These are phyloP conservation scores for Chloroceryle aenea DNA, from an alignment of 2,113 vertebrate genomes.

Conservation along the genomic window DNA sequence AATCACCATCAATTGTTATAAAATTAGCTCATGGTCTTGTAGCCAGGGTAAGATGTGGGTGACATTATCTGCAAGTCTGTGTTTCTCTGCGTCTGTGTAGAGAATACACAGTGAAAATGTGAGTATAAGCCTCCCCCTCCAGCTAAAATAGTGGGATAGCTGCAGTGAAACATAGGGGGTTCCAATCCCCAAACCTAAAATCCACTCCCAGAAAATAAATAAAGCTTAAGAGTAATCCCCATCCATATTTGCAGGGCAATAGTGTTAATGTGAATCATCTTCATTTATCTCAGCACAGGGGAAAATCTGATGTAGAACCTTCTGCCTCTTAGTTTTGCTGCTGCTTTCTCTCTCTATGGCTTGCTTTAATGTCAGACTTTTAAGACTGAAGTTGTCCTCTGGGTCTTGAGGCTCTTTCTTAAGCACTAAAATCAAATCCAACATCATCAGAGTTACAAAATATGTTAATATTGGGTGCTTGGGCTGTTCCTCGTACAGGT, in stretches of 20 bases:
- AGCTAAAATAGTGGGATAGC: neutral
- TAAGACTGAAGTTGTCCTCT: neutral
- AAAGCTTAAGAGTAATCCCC: neutral
- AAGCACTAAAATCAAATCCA: neutral
- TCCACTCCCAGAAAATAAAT: neutral
- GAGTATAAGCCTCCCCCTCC: neutral
- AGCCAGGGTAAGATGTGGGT: neutral
- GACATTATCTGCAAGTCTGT: neutral
- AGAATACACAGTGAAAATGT: neutral
- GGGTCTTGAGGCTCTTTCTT: neutral
- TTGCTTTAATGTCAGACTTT: neutral
- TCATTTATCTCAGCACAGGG: neutral
- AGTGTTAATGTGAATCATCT: neutral
- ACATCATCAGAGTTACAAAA: neutral
- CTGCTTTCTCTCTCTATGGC: neutral
- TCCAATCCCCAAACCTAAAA: neutral
- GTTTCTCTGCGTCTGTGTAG: neutral
- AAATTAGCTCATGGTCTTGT: conserved; percentile 33
- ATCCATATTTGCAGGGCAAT: neutral
- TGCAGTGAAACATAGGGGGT: neutral
- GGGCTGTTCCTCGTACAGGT: neutral
- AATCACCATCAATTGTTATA: conserved; percentile 6
- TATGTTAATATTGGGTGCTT: neutral
- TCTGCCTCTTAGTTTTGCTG: neutral
- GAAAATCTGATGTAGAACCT: neutral